Conservation (phyloP, 2,113 vertebrate genomes). For the Oncorhynchus gorbuscha region DNA sequence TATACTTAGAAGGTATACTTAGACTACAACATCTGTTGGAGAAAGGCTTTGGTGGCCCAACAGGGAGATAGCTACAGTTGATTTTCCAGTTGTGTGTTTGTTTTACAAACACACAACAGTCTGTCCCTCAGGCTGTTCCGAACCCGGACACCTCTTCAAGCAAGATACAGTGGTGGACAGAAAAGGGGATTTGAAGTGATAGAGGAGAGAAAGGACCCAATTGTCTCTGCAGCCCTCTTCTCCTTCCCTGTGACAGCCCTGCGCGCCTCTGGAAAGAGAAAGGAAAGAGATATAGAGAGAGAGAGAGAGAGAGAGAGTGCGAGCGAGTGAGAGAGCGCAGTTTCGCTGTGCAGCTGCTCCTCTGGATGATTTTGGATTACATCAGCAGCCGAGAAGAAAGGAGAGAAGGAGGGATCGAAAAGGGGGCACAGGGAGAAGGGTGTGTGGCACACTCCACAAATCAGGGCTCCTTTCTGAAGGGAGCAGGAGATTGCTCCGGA, state of each 20-base stretch:
- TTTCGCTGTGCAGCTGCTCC: slow-evolving; percentile 92
- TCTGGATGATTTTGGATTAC: slow-evolving; percentile 86
- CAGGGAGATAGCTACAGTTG: not conserved
- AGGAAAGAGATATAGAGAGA: slow-evolving; percentile 67
- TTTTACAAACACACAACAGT: not conserved
- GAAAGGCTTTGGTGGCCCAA: not conserved
- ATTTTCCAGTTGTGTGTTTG: not conserved
- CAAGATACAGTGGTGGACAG: slow-evolving; percentile 77
- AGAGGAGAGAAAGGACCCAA: slow-evolving; percentile 84
- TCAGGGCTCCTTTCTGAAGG: slow-evolving; percentile 55
- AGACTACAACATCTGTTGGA: not conserved
- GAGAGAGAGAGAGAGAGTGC: slow-evolving; percentile 46
- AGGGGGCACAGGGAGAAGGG: slow-evolving; percentile 58
- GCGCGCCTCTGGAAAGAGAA: slow-evolving; percentile 72
- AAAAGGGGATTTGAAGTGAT: slow-evolving; percentile 82
- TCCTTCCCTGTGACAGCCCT: slow-evolving; percentile 77
- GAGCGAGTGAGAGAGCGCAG: slow-evolving; percentile 66
- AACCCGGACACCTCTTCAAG: slow-evolving; percentile 68
- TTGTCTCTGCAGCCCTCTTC: slow-evolving; percentile 83
- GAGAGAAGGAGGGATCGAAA: slow-evolving; percentile 60
- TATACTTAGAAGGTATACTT: not conserved
- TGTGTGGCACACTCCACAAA: slow-evolving; percentile 80
- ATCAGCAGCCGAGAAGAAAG: slow-evolving; percentile 83
- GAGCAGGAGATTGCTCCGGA: not conserved
- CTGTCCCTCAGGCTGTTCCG: not conserved